Conservation (phyloP, 2,797 vertebrate species). For the Pangasius mekongensis region DNA sequence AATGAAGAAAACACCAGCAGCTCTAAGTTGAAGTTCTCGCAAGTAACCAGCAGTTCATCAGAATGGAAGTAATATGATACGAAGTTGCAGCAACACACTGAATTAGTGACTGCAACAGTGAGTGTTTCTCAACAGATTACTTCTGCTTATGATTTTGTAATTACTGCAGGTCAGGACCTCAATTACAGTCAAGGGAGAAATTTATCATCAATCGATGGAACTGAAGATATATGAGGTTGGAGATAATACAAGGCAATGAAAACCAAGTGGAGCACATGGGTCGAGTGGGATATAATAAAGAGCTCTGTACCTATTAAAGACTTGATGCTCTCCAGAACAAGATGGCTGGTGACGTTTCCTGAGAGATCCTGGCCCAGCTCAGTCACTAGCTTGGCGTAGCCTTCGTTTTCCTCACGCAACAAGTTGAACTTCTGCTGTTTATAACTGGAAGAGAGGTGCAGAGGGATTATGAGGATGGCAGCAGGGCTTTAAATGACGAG, state of each 20-base stretch:
- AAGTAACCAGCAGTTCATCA: not conserved
- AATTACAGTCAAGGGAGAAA: conserved; percentile 22
- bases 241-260: conserved; percentile 12
- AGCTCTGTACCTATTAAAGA: conserved; percentile 93
- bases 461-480: not conserved
- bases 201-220: conserved; percentile 25
- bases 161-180: conserved; percentile 38
- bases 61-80: not conserved
- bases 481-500: not conserved
- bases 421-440: conserved; percentile 99
- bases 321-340: conserved; percentile 98
- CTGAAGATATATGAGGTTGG: conserved; percentile 10
- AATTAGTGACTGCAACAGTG: not conserved
- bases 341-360: conserved; percentile 91
- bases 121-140: conserved; percentile 30
- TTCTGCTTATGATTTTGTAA: conserved; percentile 44
- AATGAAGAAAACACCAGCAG: not conserved
- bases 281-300: not conserved
- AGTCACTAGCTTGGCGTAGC: conserved; percentile 95
- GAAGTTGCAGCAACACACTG: not conserved
- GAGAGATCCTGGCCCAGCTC: conserved; percentile 97
- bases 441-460: conserved; percentile 80
- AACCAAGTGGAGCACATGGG: not conserved
- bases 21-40: not conserved
- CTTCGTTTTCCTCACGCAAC: conserved; percentile 97